A percentile compares a stretch with the other conserved stretches of the same genome.
Conservation (phyloP, 2,797 vertebrate species). For the Pogoniulus pusillus region DNA sequence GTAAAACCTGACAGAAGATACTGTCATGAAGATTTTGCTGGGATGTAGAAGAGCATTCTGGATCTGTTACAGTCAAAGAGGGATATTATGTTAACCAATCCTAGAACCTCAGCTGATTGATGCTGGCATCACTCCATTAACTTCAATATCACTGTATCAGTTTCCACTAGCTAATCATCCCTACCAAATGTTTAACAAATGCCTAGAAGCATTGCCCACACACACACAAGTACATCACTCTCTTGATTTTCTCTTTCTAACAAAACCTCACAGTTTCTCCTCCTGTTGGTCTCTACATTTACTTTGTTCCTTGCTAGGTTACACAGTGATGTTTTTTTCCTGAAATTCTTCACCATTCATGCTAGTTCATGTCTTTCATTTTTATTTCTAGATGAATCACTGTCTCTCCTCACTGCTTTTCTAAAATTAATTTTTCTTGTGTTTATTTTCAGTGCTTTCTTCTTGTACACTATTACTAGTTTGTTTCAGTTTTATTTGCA, state of each 20-base stretch:
- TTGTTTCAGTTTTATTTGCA: neutral
- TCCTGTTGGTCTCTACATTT: neutral
- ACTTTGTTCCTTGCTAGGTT: neutral
- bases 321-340: neutral
- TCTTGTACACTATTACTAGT: neutral
- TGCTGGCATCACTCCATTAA: neutral
- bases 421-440: neutral
- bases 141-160: constrained; percentile 34
- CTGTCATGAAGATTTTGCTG: neutral
- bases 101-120: neutral
- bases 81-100: neutral
- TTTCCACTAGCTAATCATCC: constrained; percentile 34
- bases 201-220: neutral
- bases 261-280: neutral
- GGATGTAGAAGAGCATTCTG: neutral
- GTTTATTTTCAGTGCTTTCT: neutral
- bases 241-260: constrained; percentile 7
- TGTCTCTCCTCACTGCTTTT: neutral
- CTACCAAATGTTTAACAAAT: constrained; percentile 42
- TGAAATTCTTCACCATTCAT: neutral
- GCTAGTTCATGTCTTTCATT: neutral
- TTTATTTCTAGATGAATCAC: neutral
- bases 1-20: neutral
- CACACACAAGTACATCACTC: neutral
- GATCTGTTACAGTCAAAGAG: neutral